Evolutionary conservation across 1,140 invertebrate species (phyloP).

Genomic region (Nasonia giraulti): DNA sequence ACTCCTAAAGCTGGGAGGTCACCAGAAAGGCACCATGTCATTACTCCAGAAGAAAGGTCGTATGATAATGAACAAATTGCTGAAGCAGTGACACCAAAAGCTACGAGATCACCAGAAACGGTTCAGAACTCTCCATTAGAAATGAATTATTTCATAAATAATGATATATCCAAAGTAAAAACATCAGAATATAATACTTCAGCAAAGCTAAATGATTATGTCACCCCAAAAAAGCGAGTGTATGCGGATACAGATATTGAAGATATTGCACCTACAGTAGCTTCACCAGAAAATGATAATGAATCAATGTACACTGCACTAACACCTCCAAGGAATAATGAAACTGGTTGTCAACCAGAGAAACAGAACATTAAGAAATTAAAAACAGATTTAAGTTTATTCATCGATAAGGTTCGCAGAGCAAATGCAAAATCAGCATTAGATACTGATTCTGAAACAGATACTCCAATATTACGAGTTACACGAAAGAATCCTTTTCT

Average conservation of each 20-base stretch:
- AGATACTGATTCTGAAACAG: constrained; percentile 57
- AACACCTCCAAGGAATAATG: constrained; percentile 34
- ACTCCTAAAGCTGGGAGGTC: background rate
- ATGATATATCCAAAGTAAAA: background rate
- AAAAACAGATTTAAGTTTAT: constrained; percentile 61
- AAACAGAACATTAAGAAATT: constrained; percentile 17
- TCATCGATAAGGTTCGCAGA: constrained; percentile 60
- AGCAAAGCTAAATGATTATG: background rate
- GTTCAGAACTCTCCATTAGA: background rate
- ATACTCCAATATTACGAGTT: constrained; percentile 36
- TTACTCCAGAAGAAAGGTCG: background rate
- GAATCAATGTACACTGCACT: constrained; percentile 16
- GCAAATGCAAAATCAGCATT: constrained; percentile 55
- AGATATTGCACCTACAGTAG: background rate
- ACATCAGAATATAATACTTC: background rate
- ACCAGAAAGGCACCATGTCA: background rate
- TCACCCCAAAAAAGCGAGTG: constrained; percentile 6
- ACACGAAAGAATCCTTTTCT: constrained; percentile 61
- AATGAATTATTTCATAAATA: background rate
- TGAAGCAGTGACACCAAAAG: background rate
- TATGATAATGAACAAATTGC: background rate
- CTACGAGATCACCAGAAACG: background rate
- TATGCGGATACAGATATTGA: background rate
- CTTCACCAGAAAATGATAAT: background rate
- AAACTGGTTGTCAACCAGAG: background rate